phyloP scores from a whole-genome alignment of 2,797 vertebrate genomes.

The Tangara arthus region DNA sequence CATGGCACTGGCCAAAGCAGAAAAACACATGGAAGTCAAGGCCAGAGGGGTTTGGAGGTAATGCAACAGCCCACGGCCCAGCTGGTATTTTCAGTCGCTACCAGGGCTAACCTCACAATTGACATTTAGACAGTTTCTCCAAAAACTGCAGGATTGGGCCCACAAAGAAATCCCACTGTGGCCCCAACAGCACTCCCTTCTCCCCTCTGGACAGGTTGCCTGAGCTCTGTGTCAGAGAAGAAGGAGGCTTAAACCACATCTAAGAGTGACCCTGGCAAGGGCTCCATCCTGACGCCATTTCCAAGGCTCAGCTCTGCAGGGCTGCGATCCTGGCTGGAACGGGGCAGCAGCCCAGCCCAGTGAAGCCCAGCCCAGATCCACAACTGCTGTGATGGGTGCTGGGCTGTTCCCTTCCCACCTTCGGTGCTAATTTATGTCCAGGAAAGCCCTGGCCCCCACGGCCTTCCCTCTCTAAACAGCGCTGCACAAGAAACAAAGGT shows the following conservation, averaged over 20 bases:
- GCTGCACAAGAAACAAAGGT: background rate
- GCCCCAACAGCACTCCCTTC: fast-evolving
- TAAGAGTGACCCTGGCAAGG: background rate
- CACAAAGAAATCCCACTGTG: background rate
- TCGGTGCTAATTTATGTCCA: background rate
- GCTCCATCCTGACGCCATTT: background rate
- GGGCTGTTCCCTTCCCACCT: background rate
- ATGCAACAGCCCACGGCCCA: fast-evolving
- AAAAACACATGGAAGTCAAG: background rate
- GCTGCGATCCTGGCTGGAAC: background rate
- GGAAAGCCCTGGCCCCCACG: background rate
- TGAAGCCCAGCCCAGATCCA: background rate
- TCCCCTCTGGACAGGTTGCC: fast-evolving
- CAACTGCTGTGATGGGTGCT: background rate
- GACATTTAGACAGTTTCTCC: background rate
- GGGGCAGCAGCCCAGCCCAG: background rate
- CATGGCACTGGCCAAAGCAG: background rate
- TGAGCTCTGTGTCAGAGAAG: background rate
- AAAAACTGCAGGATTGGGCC: background rate
- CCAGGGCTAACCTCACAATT: background rate
- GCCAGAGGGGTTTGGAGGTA: background rate
- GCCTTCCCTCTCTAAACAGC: background rate
- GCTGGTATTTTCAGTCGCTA: background rate
- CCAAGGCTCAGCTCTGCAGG: background rate
- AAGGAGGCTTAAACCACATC: background rate